Conservation (phyloP, 1,140 invertebrate genomes). For the Eubasilissa regina region DNA sequence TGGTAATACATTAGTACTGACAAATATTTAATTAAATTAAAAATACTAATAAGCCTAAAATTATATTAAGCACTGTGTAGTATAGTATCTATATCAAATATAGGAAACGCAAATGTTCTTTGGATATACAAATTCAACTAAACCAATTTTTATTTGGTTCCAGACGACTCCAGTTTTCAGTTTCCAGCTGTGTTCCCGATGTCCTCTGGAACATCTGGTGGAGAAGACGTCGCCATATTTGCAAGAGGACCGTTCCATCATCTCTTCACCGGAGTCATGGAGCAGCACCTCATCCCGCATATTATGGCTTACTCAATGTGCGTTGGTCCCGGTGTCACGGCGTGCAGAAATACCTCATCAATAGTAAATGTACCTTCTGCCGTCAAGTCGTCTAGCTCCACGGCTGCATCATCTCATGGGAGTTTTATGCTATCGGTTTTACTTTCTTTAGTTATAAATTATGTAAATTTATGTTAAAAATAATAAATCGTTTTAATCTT, state of each 20-base stretch:
- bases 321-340: constrained; percentile 61
- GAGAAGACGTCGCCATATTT: constrained; percentile 75
- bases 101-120: too few species aligned
- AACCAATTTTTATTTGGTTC: too few species aligned
- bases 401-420: not conserved
- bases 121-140: too few species aligned
- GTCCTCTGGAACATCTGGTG: constrained; percentile 72
- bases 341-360: constrained; percentile 3
- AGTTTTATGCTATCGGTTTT: not conserved
- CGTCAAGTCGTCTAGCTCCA: not conserved
- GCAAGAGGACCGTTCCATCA: constrained; percentile 73
- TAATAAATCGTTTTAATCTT: too few species aligned
- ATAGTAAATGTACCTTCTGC: not conserved
- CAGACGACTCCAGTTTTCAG: constrained; percentile 61
- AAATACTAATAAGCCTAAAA: too few species aligned
- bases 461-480: too few species aligned
- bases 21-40: too few species aligned
- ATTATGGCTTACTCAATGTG: constrained; percentile 77
- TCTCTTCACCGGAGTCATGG: constrained; percentile 74
- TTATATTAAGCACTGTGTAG: too few species aligned
- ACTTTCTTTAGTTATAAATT: too few species aligned
- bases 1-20: too few species aligned
- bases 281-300: constrained; percentile 78
- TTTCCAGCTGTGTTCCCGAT: constrained; percentile 69
- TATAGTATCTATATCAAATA: too few species aligned